Conservation (phyloP, 2,797 vertebrate species). For the Naso thynnoides region DNA sequence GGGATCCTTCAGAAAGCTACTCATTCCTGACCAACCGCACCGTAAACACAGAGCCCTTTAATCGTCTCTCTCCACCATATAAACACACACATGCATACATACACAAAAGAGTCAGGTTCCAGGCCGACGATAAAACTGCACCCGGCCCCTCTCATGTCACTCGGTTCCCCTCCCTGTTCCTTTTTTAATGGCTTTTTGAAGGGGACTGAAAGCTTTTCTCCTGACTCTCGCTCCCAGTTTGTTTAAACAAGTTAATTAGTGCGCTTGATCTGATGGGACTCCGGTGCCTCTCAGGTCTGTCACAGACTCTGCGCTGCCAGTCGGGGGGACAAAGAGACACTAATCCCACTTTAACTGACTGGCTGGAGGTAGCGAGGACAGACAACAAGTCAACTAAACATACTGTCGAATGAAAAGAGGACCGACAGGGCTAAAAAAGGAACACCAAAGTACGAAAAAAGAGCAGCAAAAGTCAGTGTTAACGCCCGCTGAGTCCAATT, state of each 20-base stretch:
- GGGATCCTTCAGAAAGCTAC: slow-evolving; percentile 79
- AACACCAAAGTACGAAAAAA: slow-evolving; percentile 21
- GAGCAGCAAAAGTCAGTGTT: not conserved
- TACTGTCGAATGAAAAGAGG: slow-evolving; percentile 11
- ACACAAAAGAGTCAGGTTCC: slow-evolving; percentile 75
- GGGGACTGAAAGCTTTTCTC: slow-evolving; percentile 84
- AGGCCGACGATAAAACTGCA: slow-evolving; percentile 73
- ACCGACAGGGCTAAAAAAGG: not conserved
- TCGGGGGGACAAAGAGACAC: slow-evolving; percentile 70
- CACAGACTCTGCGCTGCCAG: slow-evolving; percentile 62
- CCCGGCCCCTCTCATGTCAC: slow-evolving; percentile 59
- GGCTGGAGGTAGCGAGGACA: slow-evolving; percentile 37
- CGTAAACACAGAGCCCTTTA: slow-evolving; percentile 58
- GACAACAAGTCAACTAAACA: slow-evolving; percentile 41
- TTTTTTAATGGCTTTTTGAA: slow-evolving; percentile 85
- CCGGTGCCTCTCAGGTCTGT: slow-evolving; percentile 74
- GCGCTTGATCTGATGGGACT: slow-evolving; percentile 77
- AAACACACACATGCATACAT: slow-evolving; percentile 55
- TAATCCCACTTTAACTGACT: slow-evolving; percentile 63
- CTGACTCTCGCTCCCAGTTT: slow-evolving; percentile 75
- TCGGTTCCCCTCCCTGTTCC: slow-evolving; percentile 53
- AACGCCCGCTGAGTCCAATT: slow-evolving; percentile 3
- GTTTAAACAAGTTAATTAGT: slow-evolving; percentile 87
- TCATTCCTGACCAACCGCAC: slow-evolving; percentile 65
- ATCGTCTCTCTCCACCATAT: slow-evolving; percentile 58